These are phyloP conservation scores for Philhelius pedissequus DNA, from an alignment of 2,888 invertebrate genomes.

Conservation along the genomic window DNA sequence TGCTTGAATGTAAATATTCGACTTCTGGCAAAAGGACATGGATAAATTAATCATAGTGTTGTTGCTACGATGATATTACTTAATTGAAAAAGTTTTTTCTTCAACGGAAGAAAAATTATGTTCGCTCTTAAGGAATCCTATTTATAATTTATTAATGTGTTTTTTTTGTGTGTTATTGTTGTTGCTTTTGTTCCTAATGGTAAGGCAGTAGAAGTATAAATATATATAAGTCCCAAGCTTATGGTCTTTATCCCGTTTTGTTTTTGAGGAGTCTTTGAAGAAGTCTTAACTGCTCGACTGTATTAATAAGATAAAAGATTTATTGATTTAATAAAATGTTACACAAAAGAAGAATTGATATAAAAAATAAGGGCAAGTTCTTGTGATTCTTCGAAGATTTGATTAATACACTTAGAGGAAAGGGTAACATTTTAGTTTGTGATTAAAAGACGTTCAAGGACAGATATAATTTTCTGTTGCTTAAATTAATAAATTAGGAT, in stretches of 20 bases:
- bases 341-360: neutral
- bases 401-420: neutral
- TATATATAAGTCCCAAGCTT: neutral
- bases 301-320: slow-evolving; percentile 30
- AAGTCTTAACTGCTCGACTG: neutral
- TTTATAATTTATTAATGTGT: slow-evolving; percentile 18
- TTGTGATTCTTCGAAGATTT: neutral
- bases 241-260: neutral
- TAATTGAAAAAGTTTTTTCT: slow-evolving; percentile 46
- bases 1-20: slow-evolving; percentile 3
- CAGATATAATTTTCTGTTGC: neutral
- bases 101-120: neutral
- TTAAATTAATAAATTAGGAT: neutral
- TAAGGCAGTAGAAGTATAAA: neutral
- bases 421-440: neutral
- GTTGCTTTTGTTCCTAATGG: neutral
- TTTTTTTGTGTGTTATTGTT: neutral
- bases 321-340: slow-evolving; percentile 43
- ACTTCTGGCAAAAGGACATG: neutral
- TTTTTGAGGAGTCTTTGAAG: neutral
- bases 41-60: slow-evolving; percentile 11
- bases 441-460: neutral
- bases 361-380: neutral
- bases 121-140: neutral
- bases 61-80: slow-evolving; percentile 5